Conservation (phyloP, 2,888 invertebrate species). For the Acronicta leporina region DNA sequence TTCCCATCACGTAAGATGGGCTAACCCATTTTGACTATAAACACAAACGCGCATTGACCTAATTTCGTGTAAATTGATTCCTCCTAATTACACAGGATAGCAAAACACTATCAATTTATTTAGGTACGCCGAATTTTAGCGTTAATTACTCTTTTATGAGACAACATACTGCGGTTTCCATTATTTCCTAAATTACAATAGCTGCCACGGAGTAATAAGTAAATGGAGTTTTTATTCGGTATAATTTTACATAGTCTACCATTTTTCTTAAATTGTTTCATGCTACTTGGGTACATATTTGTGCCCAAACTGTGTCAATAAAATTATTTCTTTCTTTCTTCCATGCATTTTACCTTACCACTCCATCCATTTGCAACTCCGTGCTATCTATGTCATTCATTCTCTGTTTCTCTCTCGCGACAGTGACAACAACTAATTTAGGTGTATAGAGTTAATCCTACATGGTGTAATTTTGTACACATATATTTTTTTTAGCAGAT, state of each 20-base stretch:
- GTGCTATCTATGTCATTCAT: not conserved
- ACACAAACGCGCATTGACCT: constrained; percentile 18
- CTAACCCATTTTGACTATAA: constrained; percentile 14
- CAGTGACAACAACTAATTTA: constrained; percentile 19
- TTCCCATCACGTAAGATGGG: constrained; percentile 5
- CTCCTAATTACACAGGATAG: constrained; percentile 32
- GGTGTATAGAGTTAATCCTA: constrained; percentile 5
- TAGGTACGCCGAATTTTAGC: constrained; percentile 40
- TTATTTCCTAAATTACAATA: constrained; percentile 42
- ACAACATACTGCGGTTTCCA: constrained; percentile 33
- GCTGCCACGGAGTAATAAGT: constrained; percentile 17
- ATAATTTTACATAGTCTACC: too few relatives aligned
- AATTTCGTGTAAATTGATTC: constrained; percentile 44
- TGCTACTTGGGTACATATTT: too few relatives aligned
- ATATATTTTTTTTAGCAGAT: too few relatives aligned
- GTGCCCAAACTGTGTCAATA: too few relatives aligned
- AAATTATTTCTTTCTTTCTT: too few relatives aligned
- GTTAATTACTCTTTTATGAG: constrained; percentile 44
- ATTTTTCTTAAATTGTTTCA: too few relatives aligned
- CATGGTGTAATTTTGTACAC: constrained; percentile 10
- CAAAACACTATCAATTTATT: constrained; percentile 48
- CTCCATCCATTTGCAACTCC: constrained; percentile 8
- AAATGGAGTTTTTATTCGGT: constrained; percentile 38
- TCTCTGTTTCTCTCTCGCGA: not conserved
- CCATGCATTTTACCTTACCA: not conserved